Percentiles rank a stretch among this genome's conserved stretches.
phyloP scores from a whole-genome alignment of 2,113 vertebrate species.

The Trichechus manatus region DNA sequence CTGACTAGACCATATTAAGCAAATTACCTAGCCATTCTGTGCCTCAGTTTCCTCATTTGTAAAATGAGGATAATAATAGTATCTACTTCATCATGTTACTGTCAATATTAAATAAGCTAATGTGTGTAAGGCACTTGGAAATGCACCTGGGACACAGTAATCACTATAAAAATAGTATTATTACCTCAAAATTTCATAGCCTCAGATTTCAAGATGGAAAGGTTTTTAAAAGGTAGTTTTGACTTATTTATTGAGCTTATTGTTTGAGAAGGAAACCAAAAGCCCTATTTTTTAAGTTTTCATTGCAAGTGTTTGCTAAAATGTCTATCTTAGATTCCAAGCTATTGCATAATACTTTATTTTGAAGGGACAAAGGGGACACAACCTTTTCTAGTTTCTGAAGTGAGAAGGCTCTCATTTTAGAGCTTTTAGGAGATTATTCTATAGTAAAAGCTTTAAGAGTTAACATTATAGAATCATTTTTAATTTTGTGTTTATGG shows the following conservation, averaged over 20 bases:
- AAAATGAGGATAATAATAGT: not conserved
- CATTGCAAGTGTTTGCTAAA: not conserved
- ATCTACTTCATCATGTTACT: not conserved
- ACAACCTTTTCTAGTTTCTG: not conserved
- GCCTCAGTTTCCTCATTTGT: not conserved
- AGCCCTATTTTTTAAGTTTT: slow-evolving; percentile 1
- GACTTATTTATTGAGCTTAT: not conserved
- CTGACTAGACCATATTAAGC: not conserved
- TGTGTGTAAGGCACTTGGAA: not conserved
- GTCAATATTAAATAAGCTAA: not conserved
- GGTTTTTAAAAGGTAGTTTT: not conserved
- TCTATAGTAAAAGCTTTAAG: not conserved
- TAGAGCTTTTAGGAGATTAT: slow-evolving; percentile 27
- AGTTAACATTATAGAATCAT: slow-evolving; percentile 14
- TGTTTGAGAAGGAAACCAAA: not conserved
- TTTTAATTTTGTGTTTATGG: slow-evolving; percentile 59
- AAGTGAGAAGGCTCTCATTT: slow-evolving; percentile 37
- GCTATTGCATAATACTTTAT: not conserved
- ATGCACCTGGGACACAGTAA: not conserved
- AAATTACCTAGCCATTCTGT: not conserved
- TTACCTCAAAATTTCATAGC: not conserved
- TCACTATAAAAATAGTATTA: not conserved
- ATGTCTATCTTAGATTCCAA: slow-evolving; percentile 2
- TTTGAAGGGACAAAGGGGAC: not conserved
- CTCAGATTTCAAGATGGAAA: not conserved